A percentile compares a stretch with the other conserved stretches of the same genome.
These are phyloP conservation scores for Anas acuta DNA, from an alignment of 2,797 vertebrate genomes.

Conservation along the genomic window DNA sequence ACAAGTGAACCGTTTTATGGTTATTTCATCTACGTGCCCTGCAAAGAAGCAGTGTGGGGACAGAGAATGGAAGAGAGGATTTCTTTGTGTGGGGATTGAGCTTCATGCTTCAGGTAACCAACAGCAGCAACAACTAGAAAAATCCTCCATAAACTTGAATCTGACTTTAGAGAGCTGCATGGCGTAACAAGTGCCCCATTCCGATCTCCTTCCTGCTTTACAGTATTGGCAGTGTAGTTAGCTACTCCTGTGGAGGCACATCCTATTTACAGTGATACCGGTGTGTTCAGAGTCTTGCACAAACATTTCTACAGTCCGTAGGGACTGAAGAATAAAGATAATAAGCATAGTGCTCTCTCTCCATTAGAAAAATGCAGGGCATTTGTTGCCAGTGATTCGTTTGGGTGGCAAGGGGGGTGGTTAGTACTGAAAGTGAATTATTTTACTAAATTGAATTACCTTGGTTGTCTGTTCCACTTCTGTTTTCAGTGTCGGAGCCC, in stretches of 20 bases:
- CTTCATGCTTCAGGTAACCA: neutral
- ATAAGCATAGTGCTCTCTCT: neutral
- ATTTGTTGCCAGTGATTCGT: neutral
- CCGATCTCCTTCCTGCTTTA: neutral
- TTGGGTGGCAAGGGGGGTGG: neutral
- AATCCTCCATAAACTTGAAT: neutral
- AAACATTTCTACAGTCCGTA: neutral
- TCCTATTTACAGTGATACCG: rapidly evolving
- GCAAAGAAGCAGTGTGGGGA: neutral
- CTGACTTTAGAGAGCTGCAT: neutral
- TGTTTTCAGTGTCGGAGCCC: neutral
- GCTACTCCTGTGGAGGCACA: neutral
- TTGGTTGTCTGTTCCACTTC: constrained; percentile 1
- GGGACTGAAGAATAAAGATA: neutral
- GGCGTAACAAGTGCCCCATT: neutral
- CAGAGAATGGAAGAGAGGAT: neutral
- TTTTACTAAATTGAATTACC: neutral
- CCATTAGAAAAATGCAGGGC: neutral
- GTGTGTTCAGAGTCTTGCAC: neutral
- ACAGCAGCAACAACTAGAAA: neutral
- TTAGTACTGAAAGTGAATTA: neutral
- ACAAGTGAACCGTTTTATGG: neutral
- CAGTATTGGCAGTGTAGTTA: neutral
- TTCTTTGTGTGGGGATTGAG: neutral
- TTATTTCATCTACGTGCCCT: neutral